Evolutionary conservation across 2,888 invertebrate species (phyloP), one percentile per base, ranked within the genome.

Genomic region (Odontocerum albicorne): DNA sequence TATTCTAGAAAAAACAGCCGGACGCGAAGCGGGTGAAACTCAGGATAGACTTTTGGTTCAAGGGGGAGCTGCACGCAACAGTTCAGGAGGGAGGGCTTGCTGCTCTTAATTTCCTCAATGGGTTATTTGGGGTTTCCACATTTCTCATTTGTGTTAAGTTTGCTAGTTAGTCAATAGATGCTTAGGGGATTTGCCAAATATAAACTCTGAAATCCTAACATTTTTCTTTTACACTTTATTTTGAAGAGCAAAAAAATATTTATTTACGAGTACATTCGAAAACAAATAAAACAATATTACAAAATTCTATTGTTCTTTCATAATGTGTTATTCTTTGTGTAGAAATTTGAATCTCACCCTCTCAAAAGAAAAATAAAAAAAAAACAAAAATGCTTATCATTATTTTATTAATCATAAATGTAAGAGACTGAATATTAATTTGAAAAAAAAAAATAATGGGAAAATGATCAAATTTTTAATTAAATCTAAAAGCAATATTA

Each of bases 1-100:
- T 67, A 94, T 97, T 74, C 81, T 96, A 67, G 92, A 94, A 75
- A 96, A 96, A 81, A 88, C 90, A 61, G 84, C 91, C 54, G 87
- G 87, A 12, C 84, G 87, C 57, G 91, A 92, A 71, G 86, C 87
- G 62, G 85, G 87, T 31, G 91, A 92, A 72, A 86, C 85, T 64
- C 79, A 82, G 4, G 86, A 86, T 65, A 77, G 84, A 63, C 83
- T 87, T 38, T 82, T 82, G 60, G 86, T 92, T 22, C 89, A 91
- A 77, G 84, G 87, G 69, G 82, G 87, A 65, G 83, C 83, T 57
- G 79, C 79, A 60, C 78, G 82, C 61, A 83, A 77, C 70, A 79
- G 83, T 61, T 83, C 84, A 62, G 82, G 83, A 65, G 63, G 75
- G 0, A 74, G 75, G 68, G 74, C 75, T 67, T 77, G 77, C 72